Conservation (phyloP, 2,797 vertebrate genomes). For the Diplodus puntazzo region DNA sequence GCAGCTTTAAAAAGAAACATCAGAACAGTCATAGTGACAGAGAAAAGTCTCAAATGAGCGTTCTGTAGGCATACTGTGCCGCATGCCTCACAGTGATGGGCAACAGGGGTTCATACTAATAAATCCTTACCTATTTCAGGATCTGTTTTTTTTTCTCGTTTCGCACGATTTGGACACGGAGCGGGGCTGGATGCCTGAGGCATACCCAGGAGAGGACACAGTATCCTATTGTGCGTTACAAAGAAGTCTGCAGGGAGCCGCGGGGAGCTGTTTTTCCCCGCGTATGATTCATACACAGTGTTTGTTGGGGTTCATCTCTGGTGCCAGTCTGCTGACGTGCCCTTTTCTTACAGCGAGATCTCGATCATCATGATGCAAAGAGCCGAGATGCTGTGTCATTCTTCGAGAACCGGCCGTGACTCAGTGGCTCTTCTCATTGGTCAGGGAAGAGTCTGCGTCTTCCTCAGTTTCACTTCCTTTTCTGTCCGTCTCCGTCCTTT, state of each 20-base stretch:
- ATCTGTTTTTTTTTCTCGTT: slow-evolving; percentile 19
- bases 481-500: not conserved
- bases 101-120: slow-evolving; percentile 32
- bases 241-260: slow-evolving; percentile 47
- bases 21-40: not conserved
- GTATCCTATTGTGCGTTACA: slow-evolving; percentile 58
- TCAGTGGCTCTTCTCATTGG: slow-evolving; percentile 76
- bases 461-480: not conserved
- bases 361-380: slow-evolving; percentile 32
- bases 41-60: slow-evolving; percentile 28
- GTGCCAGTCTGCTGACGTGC: slow-evolving; percentile 43
- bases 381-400: slow-evolving; percentile 82
- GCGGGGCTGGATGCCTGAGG: slow-evolving; percentile 40
- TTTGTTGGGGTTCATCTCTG: slow-evolving; percentile 47
- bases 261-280: slow-evolving; percentile 51
- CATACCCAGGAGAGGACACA: slow-evolving; percentile 61
- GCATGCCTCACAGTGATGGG: slow-evolving; percentile 8
- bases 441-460: slow-evolving; percentile 49
- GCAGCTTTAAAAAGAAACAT: slow-evolving; percentile 8
- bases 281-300: slow-evolving; percentile 52
- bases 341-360: slow-evolving; percentile 24
- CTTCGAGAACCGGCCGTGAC: slow-evolving; percentile 80
- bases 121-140: slow-evolving; percentile 45
- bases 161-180: slow-evolving; percentile 32
- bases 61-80: slow-evolving; percentile 14